phyloP scores from a whole-genome alignment of 2,797 vertebrate species.

The Sebastes hubbsi region DNA sequence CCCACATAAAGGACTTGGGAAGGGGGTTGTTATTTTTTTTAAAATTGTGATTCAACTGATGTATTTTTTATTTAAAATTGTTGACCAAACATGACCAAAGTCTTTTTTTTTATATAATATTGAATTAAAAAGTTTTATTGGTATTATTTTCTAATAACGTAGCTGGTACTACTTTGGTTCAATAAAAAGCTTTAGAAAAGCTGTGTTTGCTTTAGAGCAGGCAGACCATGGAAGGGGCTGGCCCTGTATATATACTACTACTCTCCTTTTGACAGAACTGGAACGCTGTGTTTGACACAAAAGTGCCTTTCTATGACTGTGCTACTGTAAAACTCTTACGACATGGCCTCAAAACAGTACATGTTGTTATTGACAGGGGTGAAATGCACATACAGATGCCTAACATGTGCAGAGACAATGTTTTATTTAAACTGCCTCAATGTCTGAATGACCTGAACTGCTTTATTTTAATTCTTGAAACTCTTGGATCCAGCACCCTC shows the following conservation, averaged over 20 bases:
- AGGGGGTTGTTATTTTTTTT: slow-evolving; percentile 46
- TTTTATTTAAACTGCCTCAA: slow-evolving; percentile 88
- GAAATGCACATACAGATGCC: slow-evolving; percentile 73
- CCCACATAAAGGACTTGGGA: slow-evolving; percentile 46
- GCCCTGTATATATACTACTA: slow-evolving; percentile 81
- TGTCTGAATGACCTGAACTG: slow-evolving; percentile 65
- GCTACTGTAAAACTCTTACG: slow-evolving; percentile 79
- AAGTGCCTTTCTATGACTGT: slow-evolving; percentile 83
- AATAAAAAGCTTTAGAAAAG: slow-evolving; percentile 78
- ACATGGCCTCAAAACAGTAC: slow-evolving; percentile 55
- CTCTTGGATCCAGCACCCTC: slow-evolving; percentile 79
- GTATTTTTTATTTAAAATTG: slow-evolving; percentile 82
- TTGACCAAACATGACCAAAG: slow-evolving; percentile 77
- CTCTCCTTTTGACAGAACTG: slow-evolving; percentile 78
- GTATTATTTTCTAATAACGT: slow-evolving; percentile 84
- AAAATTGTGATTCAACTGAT: slow-evolving; percentile 66
- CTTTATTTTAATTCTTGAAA: slow-evolving; percentile 66
- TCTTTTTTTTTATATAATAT: slow-evolving; percentile 67
- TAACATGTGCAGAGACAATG: slow-evolving; percentile 82
- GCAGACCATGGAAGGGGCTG: slow-evolving; percentile 82
- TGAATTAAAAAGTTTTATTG: slow-evolving; percentile 75
- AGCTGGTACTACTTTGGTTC: slow-evolving; percentile 89
- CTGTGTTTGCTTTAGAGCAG: slow-evolving; percentile 78
- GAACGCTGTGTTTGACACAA: slow-evolving; percentile 82
- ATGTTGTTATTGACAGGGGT: slow-evolving; percentile 71